Evolutionary conservation across 2,888 invertebrate genomes (phyloP), one percentile per base, ranked within the genome.

Genomic region (Nomada hirtipes): DNA sequence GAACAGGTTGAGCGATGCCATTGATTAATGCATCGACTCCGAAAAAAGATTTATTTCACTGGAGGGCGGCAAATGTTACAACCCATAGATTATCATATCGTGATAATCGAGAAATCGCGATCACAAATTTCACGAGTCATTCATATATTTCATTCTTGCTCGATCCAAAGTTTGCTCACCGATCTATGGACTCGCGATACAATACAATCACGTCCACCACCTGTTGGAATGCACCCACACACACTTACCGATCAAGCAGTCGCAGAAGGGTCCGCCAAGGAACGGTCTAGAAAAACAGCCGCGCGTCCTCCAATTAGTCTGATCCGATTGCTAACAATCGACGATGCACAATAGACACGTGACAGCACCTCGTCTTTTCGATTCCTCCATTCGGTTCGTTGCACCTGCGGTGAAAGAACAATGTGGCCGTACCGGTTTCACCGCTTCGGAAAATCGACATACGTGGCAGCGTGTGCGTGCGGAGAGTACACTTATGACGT

Each of bases 161-260:
- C 57, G 20, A 4, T 36, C 44, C 11, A 0, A 11, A 18, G 20
- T 15, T 55, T 72, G 47, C 47, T 18, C 20, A 0, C 50, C 13
- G 23, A 72, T 55, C 20, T 11, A 76, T 29, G 29, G 71, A 57
- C 61, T 63, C 53, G 36, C 23, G 18, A n/a, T 65, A 53, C 44
- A 10, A 23, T 4, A 9, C 50, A 11, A 63, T 4, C 44, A 23
- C 2, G 47, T 53, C 13, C 42, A 68, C 76, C 86, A 85, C 86
- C 82, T 86, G 82, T 86, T 64, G 85, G 74, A 83, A 85, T 85
- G 76, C 60, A 57, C 15, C 53, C 52, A 47, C 13, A 52, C 61
- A 87, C 61, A 87, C 85, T 80, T 87, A 86, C 85, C 87, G 87
- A 63, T 47, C 10, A 1, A 57, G 57, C n/a, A 13, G 74, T 60